These are phyloP conservation scores for Cassiopea andromeda DNA, from an alignment of 30 jellyfish, hydroid and myxozoan species.

Conservation along the genomic window DNA sequence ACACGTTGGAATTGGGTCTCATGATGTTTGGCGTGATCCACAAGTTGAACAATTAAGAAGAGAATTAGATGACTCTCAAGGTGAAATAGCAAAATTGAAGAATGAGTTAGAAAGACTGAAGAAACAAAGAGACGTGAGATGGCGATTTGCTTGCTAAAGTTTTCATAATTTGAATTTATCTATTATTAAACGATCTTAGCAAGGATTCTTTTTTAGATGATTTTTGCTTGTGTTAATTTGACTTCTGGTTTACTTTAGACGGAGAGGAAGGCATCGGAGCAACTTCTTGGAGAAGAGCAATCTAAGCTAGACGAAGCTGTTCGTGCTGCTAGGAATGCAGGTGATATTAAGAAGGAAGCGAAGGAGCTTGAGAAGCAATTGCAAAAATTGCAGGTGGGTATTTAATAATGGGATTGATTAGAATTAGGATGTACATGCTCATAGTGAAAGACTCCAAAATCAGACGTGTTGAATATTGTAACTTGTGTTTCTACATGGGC, in stretches of 20 bases:
- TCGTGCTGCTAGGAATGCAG: conserved; percentile 68
- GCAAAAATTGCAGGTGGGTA: conserved; percentile 48
- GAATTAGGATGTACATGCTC: neutral
- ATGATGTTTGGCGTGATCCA: conserved; percentile 63
- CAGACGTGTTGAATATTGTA: too few species aligned
- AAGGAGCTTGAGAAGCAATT: conserved; percentile 54
- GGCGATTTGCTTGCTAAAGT: too few species aligned
- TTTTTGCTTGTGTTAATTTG: too few species aligned
- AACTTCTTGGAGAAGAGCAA: conserved; percentile 48
- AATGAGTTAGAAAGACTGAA: conserved; percentile 41
- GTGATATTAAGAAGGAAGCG: conserved; percentile 67
- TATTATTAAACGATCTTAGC: too few species aligned
- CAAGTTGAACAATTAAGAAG: conserved; percentile 17
- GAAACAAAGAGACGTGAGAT: conserved; percentile 47
- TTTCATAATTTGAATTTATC: too few species aligned
- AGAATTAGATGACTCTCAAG: conserved; percentile 7
- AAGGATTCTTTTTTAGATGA: too few species aligned
- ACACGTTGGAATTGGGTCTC: conserved; percentile 66
- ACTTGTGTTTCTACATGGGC: too few species aligned
- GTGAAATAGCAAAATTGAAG: conserved; percentile 24
- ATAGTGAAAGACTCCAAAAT: too few species aligned
- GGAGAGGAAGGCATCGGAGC: conserved; percentile 50
- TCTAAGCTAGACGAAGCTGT: conserved; percentile 65
- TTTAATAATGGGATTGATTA: neutral
- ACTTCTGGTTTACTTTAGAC: conserved; percentile 29